Evolutionary conservation across 2,113 vertebrate genomes (phyloP).

Genomic region (Oncorhynchus tshawytscha): DNA sequence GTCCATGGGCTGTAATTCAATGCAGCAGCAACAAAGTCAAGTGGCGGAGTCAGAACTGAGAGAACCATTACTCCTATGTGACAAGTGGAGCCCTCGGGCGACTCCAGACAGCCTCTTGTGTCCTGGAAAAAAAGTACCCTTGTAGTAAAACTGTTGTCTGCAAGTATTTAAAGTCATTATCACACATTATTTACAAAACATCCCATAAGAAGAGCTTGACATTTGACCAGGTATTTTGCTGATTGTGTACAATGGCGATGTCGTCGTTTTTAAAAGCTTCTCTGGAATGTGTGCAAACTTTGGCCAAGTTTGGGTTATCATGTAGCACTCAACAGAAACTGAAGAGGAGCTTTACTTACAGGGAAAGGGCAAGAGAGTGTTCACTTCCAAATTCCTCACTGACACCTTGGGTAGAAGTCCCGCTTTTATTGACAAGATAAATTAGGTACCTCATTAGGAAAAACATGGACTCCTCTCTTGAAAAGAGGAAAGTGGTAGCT

Average conservation of each 20-base stretch:
- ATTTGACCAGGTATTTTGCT: constrained; percentile 59
- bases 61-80: constrained; percentile 56
- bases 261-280: constrained; percentile 61
- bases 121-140: constrained; percentile 54
- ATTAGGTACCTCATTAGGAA: constrained; percentile 34
- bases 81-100: constrained; percentile 61
- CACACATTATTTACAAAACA: constrained; percentile 61
- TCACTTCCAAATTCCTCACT: constrained; percentile 36
- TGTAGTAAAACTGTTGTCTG: constrained; percentile 69
- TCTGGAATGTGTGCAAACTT: constrained; percentile 68
- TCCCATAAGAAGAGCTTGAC: constrained; percentile 58
- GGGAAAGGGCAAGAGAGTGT: constrained; percentile 31
- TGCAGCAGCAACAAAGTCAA: constrained; percentile 60
- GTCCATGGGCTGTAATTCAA: constrained; percentile 60
- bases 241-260: constrained; percentile 65
- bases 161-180: constrained; percentile 71
- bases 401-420: constrained; percentile 19
- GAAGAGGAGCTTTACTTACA: constrained; percentile 35
- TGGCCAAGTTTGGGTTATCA: constrained; percentile 55
- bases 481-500: background rate
- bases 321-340: constrained; percentile 59
- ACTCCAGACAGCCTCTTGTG: constrained; percentile 55
- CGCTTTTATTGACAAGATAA: constrained; percentile 37
- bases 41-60: constrained; percentile 46
- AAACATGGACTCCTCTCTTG: constrained; percentile 5